A percentile compares a stretch with the other conserved stretches of the same genome.
These are phyloP conservation scores for Noctuana brunneofusca DNA, from an alignment of 2,888 invertebrate species.

Conservation along the genomic window DNA sequence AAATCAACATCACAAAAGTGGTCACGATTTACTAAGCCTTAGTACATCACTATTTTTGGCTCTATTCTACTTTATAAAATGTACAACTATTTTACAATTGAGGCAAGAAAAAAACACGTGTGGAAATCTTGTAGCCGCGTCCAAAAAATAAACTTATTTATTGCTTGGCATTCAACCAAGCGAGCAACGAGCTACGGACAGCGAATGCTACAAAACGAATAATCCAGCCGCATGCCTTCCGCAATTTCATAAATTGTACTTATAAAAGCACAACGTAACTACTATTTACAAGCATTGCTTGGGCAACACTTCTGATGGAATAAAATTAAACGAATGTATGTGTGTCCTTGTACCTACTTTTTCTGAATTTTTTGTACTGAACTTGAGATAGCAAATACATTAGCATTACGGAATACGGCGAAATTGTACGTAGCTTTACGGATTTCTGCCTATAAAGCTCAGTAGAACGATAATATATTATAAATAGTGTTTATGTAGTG, in stretches of 20 bases:
- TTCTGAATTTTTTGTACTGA: background rate
- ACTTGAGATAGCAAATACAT: background rate
- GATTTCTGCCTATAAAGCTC: too few relatives aligned
- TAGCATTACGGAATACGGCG: background rate
- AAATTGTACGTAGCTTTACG: too few relatives aligned
- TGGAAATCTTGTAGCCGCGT: conserved; percentile 11
- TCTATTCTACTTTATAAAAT: background rate
- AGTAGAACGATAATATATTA: too few relatives aligned
- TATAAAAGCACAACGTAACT: conserved; percentile 9
- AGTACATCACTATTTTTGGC: too few relatives aligned
- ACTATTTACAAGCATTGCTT: conserved; percentile 4
- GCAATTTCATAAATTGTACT: conserved; percentile 26
- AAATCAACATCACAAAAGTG: too few relatives aligned
- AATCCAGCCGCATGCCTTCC: conserved; percentile 14
- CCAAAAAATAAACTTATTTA: conserved; percentile 28
- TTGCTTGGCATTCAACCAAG: conserved; percentile 30
- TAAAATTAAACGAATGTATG: background rate
- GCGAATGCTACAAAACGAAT: conserved; percentile 22
- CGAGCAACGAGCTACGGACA: conserved; percentile 18
- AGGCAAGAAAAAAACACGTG: conserved; percentile 9
- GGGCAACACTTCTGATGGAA: conserved; percentile 4
- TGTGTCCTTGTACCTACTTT: background rate
- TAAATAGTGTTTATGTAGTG: too few relatives aligned
- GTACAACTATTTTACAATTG: background rate
- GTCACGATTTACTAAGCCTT: too few relatives aligned